Evolutionary conservation across 2,888 invertebrate species (phyloP), one percentile per base, ranked within the genome.

Genomic region (Drosophila lutescens): DNA sequence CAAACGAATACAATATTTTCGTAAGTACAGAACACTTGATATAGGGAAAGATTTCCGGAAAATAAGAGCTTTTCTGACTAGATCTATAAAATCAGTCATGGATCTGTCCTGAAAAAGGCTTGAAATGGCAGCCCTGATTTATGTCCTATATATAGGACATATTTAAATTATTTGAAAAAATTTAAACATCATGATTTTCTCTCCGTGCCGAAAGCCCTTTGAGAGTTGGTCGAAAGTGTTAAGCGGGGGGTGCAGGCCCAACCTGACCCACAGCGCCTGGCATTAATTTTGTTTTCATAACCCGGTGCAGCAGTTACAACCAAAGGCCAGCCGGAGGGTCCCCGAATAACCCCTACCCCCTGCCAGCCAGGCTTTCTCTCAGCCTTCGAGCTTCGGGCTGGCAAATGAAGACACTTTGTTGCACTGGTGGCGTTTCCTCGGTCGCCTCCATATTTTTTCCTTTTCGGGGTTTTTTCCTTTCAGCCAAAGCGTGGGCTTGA

Each of bases 211-310:
- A 32, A 26, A 4, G 4, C 3, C 17, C 46, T 23, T 17, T 26
- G 36, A 26, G 20, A 20, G 40, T 53, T 23, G n/a, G 34, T n/a
- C 2, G 26, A 53, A 53, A 53, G 46, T 38, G 53, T 50, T 41
- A 17, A 32, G 47, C 13, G 47, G 32, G 62, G 13, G n/a, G 26
- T n/a, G 38, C 15, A 44, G 4, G 12, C 41, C 49, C 43, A 13
- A 10, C 20, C 34, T 62, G 53, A 62, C 53, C 54, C 65, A 40
- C 55, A 47, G 62, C 67, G 78, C 63, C 86, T 84, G 80, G 79
- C 84, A 85, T 84, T 86, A 85, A 85, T 85, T 86, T 84, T 80
- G 84, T 86, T 84, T 84, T 86, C 84, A 84, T 84, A 81, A 81
- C 78, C 70, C 40, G 56, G 53, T 69, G 70, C 58, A 57, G 58